Evolutionary conservation across 1,140 invertebrate species (phyloP).

Genomic region (Trachelipus rathkii): DNA sequence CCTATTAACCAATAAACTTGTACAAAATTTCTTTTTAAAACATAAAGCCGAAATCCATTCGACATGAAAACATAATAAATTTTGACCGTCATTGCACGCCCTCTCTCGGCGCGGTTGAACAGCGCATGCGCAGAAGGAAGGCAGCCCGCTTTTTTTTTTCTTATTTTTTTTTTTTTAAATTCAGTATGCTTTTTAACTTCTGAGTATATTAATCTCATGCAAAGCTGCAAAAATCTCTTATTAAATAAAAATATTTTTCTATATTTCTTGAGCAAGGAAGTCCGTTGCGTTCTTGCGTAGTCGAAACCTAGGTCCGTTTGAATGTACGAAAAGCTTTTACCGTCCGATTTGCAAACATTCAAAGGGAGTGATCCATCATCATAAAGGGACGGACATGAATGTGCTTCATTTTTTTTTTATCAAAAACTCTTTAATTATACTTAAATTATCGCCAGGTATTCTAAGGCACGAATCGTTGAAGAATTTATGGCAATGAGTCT

Average conservation of each 20-base stretch:
- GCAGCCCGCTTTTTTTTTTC: neutral
- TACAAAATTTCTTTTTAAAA: slow-evolving; percentile 1
- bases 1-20: neutral
- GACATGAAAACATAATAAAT: slow-evolving; percentile 12
- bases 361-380: slow-evolving; percentile 5
- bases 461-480: neutral
- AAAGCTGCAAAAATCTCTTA: too few species aligned
- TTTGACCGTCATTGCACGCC: neutral
- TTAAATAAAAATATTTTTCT: too few species aligned
- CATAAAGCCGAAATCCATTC: neutral
- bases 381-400: neutral
- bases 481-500: neutral
- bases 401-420: neutral
- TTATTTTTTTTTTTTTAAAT: too few species aligned
- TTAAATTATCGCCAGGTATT: slow-evolving; percentile 4
- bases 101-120: neutral
- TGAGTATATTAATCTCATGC: too few species aligned
- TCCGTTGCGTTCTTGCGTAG: neutral
- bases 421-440: slow-evolving; percentile 8
- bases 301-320: neutral
- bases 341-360: neutral
- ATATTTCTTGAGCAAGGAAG: too few species aligned
- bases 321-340: neutral
- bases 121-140: neutral
- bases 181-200: too few species aligned